Percentiles rank a stretch among this genome's conserved stretches.
phyloP scores from a whole-genome alignment of 2,797 vertebrate species.

The Sebastes baramenuke region DNA sequence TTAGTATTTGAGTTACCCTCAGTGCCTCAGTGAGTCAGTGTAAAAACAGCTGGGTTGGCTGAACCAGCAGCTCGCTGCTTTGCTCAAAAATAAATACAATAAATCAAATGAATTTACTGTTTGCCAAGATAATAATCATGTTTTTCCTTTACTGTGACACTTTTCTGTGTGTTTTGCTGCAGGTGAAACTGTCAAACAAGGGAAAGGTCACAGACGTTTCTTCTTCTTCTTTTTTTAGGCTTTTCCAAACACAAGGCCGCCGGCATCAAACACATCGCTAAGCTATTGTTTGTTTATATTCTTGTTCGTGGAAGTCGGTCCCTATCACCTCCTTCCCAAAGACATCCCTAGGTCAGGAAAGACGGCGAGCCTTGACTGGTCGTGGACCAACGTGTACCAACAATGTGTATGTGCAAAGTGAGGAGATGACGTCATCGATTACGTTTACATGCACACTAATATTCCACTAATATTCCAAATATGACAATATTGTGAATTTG shows the following conservation, averaged over 20 bases:
- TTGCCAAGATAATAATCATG: too few species aligned
- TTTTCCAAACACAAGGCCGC: not conserved
- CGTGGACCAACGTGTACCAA: too few species aligned
- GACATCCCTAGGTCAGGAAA: not conserved
- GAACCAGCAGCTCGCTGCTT: not conserved
- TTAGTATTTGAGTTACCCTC: conserved; percentile 61
- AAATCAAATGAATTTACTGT: too few species aligned
- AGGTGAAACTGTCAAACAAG: not conserved
- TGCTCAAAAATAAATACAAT: not conserved
- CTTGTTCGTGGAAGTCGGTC: not conserved
- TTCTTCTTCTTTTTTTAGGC: not conserved
- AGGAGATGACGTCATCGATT: too few species aligned
- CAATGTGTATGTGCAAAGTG: too few species aligned
- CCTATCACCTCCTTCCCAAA: not conserved
- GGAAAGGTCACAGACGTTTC: not conserved
- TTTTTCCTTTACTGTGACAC: too few species aligned
- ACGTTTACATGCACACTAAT: too few species aligned
- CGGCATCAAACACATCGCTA: not conserved
- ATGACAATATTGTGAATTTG: too few species aligned
- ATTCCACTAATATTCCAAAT: too few species aligned
- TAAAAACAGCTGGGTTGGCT: not conserved
- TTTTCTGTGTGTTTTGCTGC: not conserved
- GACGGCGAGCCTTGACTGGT: too few species aligned
- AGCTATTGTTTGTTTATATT: not conserved
- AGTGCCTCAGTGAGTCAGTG: not conserved